A percentile compares a stretch with the other conserved stretches of the same genome.
phyloP scores from a whole-genome alignment of 2,113 vertebrate genomes.

The Callocephalon fimbriatum region DNA sequence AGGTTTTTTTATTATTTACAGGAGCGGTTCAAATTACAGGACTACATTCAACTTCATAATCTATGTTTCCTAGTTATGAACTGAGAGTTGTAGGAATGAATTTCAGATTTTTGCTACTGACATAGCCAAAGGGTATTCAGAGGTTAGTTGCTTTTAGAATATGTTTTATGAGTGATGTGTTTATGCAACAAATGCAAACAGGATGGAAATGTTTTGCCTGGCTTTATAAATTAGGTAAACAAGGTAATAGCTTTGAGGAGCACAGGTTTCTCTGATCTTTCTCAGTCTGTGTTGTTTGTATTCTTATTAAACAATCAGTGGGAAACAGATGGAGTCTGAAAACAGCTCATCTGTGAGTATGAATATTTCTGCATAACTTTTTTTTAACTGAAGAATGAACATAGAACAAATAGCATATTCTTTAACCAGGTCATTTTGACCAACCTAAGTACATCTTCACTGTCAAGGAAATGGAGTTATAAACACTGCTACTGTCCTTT shows the following conservation, averaged over 20 bases:
- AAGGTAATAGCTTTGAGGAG: neutral
- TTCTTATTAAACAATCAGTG: neutral
- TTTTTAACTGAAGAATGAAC: neutral
- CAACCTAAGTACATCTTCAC: neutral
- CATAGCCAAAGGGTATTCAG: neutral
- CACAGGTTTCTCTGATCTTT: neutral
- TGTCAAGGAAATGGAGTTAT: neutral
- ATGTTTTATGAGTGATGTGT: neutral
- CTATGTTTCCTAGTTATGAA: neutral
- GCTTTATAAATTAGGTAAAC: neutral
- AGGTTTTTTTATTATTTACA: neutral
- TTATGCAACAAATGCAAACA: neutral
- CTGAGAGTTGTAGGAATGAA: neutral
- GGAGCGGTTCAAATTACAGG: neutral
- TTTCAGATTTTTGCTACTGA: neutral
- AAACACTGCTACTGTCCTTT: neutral
- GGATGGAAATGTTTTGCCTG: neutral
- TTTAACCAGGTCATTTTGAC: neutral
- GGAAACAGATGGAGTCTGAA: neutral
- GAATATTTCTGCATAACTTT: neutral
- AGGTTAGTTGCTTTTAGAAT: neutral
- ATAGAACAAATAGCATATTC: neutral
- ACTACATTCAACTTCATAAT: neutral
- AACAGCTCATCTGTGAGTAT: neutral
- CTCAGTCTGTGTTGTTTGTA: neutral